Evolutionary conservation across 2,888 invertebrate genomes (phyloP), one percentile per base, ranked within the genome.

Genomic region (Limenitis camilla): DNA sequence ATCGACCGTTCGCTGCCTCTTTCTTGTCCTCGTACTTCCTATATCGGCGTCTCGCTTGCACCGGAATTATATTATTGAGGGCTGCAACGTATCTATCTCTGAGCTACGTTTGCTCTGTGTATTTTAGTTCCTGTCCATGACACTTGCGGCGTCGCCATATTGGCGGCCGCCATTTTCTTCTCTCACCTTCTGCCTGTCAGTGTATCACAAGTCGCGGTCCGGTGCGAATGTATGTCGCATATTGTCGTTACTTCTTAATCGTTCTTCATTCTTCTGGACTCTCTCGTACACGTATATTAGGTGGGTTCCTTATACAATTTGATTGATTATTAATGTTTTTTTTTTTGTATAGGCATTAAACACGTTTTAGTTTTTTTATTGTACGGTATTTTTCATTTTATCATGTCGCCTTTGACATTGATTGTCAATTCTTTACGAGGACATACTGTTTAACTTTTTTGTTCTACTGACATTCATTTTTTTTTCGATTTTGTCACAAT

Each of bases 91-190:
- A 10, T 45, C 32, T 55, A 65, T 74, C 74, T 75, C 70, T 67
- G 56, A 48, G 48, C 35, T 36, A 30, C 43, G 64, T 61, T 45
- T 66, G 55, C 69, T 70, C 79, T 78, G 66, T 63, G 65, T 61
- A 56, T 58, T 62, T 68, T 72, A 71, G 76, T 76, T 71, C 70
- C 60, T 58, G 63, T 70, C 63, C 65, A 69, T 64, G 67, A 65
- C 72, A 63, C 60, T 40, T 61, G 62, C 62, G 61, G 62, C 65
- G 78, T 66, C 74, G 80, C 73, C 60, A 66, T 61, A 53, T 61
- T 64, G 55, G 60, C 61, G 75, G 67, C 78, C 62, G 84, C 86
- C 84, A 85, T 86, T 84, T 86, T 85, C 83, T 86, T 87, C 86
- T 84, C 81, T 77, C 75, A 81, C 76, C 72, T 75, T 78, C 79